Conservation (phyloP, 1,140 invertebrate species). For the Chironomus striatipennis region DNA sequence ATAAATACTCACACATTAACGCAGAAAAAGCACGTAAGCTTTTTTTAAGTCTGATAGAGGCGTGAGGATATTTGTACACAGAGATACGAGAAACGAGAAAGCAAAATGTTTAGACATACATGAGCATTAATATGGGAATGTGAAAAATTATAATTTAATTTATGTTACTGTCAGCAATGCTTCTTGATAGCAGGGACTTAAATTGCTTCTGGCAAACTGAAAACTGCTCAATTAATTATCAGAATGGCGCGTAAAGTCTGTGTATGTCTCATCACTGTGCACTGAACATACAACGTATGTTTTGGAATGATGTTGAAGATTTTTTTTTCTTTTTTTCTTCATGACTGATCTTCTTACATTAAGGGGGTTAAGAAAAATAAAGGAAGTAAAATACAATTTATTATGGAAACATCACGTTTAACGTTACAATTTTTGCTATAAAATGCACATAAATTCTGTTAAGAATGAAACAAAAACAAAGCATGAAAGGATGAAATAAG, state of each 20-base stretch:
- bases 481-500: no score
- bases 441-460: no score
- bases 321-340: not conserved
- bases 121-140: not conserved
- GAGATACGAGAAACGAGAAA: no score
- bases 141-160: constrained; percentile 22
- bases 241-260: not conserved
- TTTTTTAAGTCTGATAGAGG: no score
- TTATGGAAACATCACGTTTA: not conserved
- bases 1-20: no score
- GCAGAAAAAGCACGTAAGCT: no score
- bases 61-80: no score
- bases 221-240: constrained; percentile 17
- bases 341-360: not conserved
- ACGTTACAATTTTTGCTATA: no score
- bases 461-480: no score
- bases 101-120: no score
- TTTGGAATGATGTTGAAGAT: not conserved
- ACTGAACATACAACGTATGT: no score
- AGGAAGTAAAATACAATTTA: not conserved
- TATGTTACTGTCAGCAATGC: constrained; percentile 21
- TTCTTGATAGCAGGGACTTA: not conserved
- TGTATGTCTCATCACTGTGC: not conserved
- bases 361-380: not conserved
- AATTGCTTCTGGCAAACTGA: constrained; percentile 10